Conservation (phyloP, 2,888 invertebrate genomes). For the Spatulosminthurus flaviceps region DNA sequence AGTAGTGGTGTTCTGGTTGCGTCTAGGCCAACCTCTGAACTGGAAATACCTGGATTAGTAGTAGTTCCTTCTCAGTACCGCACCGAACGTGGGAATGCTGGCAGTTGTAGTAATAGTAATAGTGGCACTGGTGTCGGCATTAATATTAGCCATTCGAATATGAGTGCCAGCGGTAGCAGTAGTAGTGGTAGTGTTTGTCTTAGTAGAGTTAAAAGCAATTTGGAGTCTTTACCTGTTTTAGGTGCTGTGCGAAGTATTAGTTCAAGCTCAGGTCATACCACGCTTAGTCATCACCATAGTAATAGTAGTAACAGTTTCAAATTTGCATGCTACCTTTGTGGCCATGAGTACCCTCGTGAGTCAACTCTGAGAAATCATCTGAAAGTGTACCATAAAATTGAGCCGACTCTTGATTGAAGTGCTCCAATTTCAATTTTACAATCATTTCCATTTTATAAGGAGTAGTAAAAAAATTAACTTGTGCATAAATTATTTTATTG, state of each 20-base stretch:
- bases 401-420: slow-evolving; percentile 32
- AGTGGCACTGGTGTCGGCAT: slow-evolving; percentile 38
- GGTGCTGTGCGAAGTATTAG: background rate
- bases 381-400: slow-evolving; percentile 63
- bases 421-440: background rate
- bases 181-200: background rate
- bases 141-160: slow-evolving; percentile 6
- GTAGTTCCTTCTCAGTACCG: slow-evolving; percentile 35
- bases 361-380: slow-evolving; percentile 63
- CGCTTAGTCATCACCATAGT: slow-evolving; percentile 15
- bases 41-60: slow-evolving; percentile 20
- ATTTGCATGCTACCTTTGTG: slow-evolving; percentile 62
- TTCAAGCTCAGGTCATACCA: slow-evolving; percentile 1
- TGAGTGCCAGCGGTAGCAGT: slow-evolving; percentile 18
- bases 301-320: slow-evolving; percentile 52
- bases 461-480: background rate
- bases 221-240: background rate
- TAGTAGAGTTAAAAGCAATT: background rate
- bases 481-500: background rate
- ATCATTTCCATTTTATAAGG: background rate
- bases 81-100: slow-evolving; percentile 46
- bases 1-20: background rate
- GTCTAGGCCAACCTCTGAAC: slow-evolving; percentile 17
- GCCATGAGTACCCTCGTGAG: slow-evolving; percentile 63
- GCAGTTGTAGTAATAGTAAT: too few species aligned